phyloP scores from a whole-genome alignment of 2,113 vertebrate species.

The Tachuris rubrigastra region DNA sequence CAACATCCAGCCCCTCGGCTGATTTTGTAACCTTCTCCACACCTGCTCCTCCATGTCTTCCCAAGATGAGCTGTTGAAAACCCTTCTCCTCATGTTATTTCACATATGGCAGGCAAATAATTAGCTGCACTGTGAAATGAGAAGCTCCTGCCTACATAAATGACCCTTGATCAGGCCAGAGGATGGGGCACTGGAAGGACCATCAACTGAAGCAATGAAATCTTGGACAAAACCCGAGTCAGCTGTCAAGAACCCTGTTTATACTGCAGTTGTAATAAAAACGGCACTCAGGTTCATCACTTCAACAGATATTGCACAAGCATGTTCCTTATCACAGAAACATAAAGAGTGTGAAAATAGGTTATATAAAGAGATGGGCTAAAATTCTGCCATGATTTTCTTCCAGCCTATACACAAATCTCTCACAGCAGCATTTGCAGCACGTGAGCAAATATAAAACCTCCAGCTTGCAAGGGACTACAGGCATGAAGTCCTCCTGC shows the following conservation, averaged over 20 bases:
- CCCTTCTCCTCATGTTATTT: not conserved
- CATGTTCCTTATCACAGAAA: not conserved
- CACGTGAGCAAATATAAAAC: not conserved
- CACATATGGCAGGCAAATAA: not conserved
- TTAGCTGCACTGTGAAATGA: not conserved
- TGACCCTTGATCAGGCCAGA: not conserved
- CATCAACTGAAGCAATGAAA: not conserved
- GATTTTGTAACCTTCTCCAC: not conserved
- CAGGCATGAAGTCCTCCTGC: too few species aligned
- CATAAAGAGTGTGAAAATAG: not conserved
- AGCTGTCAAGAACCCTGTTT: not conserved
- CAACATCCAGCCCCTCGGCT: not conserved
- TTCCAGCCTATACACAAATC: not conserved
- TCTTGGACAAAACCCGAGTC: not conserved
- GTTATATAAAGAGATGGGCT: not conserved
- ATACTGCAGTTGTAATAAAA: not conserved
- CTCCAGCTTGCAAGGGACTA: not conserved
- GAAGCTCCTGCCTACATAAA: not conserved
- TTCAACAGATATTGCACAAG: not conserved
- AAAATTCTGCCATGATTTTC: not conserved
- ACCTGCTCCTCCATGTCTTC: conserved; percentile 15
- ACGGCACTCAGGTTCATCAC: not conserved
- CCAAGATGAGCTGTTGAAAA: conserved; percentile 36
- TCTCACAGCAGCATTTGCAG: not conserved
- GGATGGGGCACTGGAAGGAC: not conserved